Evolutionary conservation across 1,140 invertebrate genomes (phyloP).

Genomic region (Drosophila neocordata): DNA sequence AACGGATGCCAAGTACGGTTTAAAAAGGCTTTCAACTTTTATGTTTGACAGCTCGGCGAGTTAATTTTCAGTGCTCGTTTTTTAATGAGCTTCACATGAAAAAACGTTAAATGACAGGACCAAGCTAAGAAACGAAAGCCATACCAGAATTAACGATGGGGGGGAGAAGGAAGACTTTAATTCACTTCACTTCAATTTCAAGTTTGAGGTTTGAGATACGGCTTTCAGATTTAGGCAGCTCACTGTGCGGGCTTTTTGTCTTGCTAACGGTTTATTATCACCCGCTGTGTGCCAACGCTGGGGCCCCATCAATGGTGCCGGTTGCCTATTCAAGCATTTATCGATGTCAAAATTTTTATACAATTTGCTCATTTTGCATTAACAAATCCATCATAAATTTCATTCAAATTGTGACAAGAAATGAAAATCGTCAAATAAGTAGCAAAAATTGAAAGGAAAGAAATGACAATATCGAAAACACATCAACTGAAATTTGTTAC

Average conservation of each 20-base stretch:
- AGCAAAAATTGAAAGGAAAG: not conserved
- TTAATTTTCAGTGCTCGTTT: slow-evolving; percentile 13
- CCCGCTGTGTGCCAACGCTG: slow-evolving; percentile 7
- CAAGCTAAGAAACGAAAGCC: not conserved
- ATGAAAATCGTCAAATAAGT: slow-evolving; percentile 6
- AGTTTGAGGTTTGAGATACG: not conserved
- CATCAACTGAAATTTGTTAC: not conserved
- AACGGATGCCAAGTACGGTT: slow-evolving; percentile 17
- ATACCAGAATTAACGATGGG: not conserved
- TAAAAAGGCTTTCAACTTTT: slow-evolving; percentile 21
- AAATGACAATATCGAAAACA: not conserved
- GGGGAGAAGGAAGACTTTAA: not conserved
- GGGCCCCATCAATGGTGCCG: not conserved
- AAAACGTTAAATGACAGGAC: slow-evolving; percentile 6
- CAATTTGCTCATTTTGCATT: slow-evolving; percentile 8
- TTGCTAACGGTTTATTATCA: slow-evolving; percentile 15
- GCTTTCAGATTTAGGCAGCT: slow-evolving; percentile 4
- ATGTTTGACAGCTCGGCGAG: slow-evolving; percentile 8
- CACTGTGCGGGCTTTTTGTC: not conserved
- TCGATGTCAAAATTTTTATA: slow-evolving; percentile 12
- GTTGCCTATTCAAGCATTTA: slow-evolving; percentile 21
- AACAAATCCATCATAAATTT: slow-evolving; percentile 17
- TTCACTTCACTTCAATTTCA: not conserved
- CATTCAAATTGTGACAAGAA: slow-evolving; percentile 15
- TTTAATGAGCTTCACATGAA: not conserved